Evolutionary conservation across 2,888 invertebrate genomes (phyloP).

Genomic region (Agapostemon virescens): DNA sequence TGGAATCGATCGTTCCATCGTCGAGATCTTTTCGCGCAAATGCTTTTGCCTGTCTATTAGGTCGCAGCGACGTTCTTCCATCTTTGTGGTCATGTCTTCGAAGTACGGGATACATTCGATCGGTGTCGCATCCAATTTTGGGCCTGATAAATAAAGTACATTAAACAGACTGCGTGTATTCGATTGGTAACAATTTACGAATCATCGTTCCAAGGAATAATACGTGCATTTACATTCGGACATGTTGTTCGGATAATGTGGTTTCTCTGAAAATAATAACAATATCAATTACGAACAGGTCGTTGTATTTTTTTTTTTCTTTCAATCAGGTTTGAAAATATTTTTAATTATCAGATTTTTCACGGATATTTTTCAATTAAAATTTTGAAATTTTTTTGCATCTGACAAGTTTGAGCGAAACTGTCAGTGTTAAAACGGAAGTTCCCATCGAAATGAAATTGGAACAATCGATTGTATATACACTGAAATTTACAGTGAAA

Average conservation of each 20-base stretch:
- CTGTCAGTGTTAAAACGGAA: background rate
- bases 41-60: slow-evolving; percentile 68
- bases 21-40: slow-evolving; percentile 70
- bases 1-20: slow-evolving; percentile 76
- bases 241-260: slow-evolving; percentile 3
- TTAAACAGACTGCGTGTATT: background rate
- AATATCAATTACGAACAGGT: background rate
- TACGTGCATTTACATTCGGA: slow-evolving; percentile 44
- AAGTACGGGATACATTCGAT: slow-evolving; percentile 49
- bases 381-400: slow-evolving; percentile 33
- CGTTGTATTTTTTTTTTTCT: background rate
- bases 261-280: background rate
- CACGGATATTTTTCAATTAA: background rate
- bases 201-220: background rate
- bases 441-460: slow-evolving; percentile 15
- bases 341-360: background rate
- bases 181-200: background rate
- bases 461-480: background rate
- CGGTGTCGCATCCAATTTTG: slow-evolving; percentile 55
- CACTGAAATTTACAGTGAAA: background rate
- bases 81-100: slow-evolving; percentile 61
- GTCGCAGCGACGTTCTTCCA: slow-evolving; percentile 69
- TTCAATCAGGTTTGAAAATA: background rate
- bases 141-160: slow-evolving; percentile 39
- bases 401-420: slow-evolving; percentile 15